Conservation (phyloP, 2,113 vertebrate genomes). For the Ammodytes dubius region DNA sequence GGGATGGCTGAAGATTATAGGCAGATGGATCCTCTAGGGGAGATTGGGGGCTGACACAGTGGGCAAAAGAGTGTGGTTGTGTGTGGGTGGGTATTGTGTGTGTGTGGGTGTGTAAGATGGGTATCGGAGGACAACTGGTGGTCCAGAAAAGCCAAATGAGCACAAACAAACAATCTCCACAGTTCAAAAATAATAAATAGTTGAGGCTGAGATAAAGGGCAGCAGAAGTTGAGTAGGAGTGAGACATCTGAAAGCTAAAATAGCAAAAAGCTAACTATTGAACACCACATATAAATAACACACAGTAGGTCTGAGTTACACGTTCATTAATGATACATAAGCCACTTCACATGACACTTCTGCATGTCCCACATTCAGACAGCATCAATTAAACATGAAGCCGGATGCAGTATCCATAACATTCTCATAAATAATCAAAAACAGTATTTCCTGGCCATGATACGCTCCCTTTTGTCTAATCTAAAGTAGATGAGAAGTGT, state of each 20-base stretch:
- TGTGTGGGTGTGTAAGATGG: slow-evolving; percentile 7
- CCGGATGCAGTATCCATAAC: slow-evolving; percentile 15
- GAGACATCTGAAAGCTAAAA: background rate
- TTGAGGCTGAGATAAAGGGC: background rate
- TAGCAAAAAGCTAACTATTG: background rate
- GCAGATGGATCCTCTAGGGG: slow-evolving; percentile 75
- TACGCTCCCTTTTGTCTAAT: background rate
- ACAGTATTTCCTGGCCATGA: background rate
- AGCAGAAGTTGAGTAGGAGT: slow-evolving; percentile 9
- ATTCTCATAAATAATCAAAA: slow-evolving; percentile 36
- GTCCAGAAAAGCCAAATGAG: slow-evolving; percentile 37
- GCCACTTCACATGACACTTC: slow-evolving; percentile 33
- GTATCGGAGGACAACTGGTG: slow-evolving; percentile 25
- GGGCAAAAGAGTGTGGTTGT: slow-evolving; percentile 24
- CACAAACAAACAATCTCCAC: background rate
- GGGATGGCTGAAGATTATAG: slow-evolving; percentile 60
- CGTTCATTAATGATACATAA: slow-evolving; percentile 42
- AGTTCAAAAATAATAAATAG: slow-evolving; percentile 3
- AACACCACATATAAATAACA: background rate
- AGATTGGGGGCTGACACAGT: slow-evolving; percentile 57
- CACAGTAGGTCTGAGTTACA: slow-evolving; percentile 10
- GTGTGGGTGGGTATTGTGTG: slow-evolving; percentile 11
- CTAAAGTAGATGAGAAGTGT: slow-evolving; percentile 1
- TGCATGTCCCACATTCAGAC: slow-evolving; percentile 43
- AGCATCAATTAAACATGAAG: slow-evolving; percentile 31